Evolutionary conservation across 2,113 vertebrate species (phyloP), one percentile per base, ranked within the genome.

Genomic region (Ranitomeya variabilis): DNA sequence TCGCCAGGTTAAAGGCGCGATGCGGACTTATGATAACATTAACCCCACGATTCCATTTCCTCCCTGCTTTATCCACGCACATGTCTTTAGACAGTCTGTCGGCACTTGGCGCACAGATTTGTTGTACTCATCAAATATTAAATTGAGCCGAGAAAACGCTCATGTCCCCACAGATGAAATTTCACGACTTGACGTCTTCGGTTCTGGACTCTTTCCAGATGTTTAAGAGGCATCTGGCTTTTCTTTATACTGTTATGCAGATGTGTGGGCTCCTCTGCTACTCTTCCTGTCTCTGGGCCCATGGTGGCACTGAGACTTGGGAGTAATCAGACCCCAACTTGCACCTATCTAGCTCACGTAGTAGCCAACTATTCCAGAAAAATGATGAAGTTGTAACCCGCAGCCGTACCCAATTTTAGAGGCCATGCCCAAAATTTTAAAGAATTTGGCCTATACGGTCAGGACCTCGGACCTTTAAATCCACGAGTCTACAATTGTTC

Each of bases 111-210:
- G 4, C n/a, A 60, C 54, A 59, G 37, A 83, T 83, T 67, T 86
- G 71, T 77, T 86, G 67, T 77, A 31, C 73, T 86, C 71, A 62
- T 76, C n/a, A 62, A 76, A 77, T 60, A 76, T 86, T 86, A 57
- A 86, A 77, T 51, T 62, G 84, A 62, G 54, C 71, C 19, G 57
- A 77, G 84, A 45, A 86, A 77, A 85, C 73, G 55, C 31, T 62
- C 3, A 10, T 51, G 23, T 86, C 66, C 26, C 83, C 45, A 16
- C 23, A 37, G 67, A 85, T 69, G 26, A 59, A 59, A 83, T 64
- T 51, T 83, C 60, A 64, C 80, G 1, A 37, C 80, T 64, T 16
- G 1, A 45, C 16, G 57, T 62, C 57, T 81, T 7, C 0, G 45
- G 6, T 74, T 18, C 18, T n/a, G 59, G 64, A 82, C 10, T 2